Conservation (phyloP, 2,888 invertebrate species). For the Euplagia quadripunctaria region DNA sequence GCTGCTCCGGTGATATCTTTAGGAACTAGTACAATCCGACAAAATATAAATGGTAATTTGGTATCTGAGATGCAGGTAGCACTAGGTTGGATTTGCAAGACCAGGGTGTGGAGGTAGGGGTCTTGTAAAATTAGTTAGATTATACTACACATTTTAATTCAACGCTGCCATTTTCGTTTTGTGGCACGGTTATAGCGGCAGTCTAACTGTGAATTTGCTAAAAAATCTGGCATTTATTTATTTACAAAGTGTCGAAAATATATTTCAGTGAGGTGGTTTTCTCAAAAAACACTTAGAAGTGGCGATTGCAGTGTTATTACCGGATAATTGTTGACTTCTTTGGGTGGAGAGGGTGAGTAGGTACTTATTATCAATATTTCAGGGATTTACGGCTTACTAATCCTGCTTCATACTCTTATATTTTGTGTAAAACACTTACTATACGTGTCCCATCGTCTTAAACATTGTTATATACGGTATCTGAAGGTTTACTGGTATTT, state of each 20-base stretch:
- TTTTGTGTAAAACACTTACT: constrained; percentile 23
- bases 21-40: constrained; percentile 45
- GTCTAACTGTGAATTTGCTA: constrained; percentile 70
- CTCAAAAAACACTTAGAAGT: constrained; percentile 56
- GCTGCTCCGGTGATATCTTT: constrained; percentile 35
- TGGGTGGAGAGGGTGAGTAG: constrained; percentile 83
- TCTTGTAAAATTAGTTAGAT: constrained; percentile 44
- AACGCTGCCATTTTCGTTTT: constrained; percentile 87
- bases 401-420: constrained; percentile 28
- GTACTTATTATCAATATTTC: constrained; percentile 69
- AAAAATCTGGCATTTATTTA: constrained; percentile 65
- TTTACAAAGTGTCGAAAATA: constrained; percentile 62
- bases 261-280: constrained; percentile 62
- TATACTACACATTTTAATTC: constrained; percentile 66
- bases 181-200: constrained; percentile 82
- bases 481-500: constrained; percentile 22
- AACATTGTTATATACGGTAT: constrained; percentile 16
- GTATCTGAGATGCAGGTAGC: constrained; percentile 12
- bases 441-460: constrained; percentile 13
- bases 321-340: constrained; percentile 77
- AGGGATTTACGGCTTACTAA: constrained; percentile 57
- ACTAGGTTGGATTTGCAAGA: constrained; percentile 17
- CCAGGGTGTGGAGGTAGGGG: constrained; percentile 49
- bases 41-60: constrained; percentile 39
- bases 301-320: constrained; percentile 62